A percentile compares a stretch with the other conserved stretches of the same genome.
Evolutionary conservation across 2,113 vertebrate genomes (phyloP).

Genomic region (Thamnophis sirtalis): DNA sequence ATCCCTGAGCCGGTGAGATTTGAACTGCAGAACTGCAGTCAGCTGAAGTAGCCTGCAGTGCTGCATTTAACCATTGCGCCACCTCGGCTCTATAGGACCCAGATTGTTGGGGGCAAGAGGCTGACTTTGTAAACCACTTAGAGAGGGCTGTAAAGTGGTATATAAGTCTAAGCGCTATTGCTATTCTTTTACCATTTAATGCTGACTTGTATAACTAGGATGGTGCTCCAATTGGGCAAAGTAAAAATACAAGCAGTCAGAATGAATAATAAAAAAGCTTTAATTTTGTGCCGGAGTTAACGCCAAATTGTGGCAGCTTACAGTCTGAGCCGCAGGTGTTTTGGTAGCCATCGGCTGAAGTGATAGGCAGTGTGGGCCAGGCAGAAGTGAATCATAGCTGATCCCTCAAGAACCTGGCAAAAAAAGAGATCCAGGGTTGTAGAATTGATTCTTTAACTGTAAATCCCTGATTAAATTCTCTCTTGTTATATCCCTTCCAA

Average conservation of each 20-base stretch:
- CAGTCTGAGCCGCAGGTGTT: slow-evolving; percentile 23
- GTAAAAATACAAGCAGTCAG: background rate
- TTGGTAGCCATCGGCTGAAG: slow-evolving; percentile 42
- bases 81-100: too few relatives aligned
- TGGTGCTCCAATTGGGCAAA: background rate
- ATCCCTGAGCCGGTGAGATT: too few relatives aligned
- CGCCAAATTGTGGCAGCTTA: slow-evolving; percentile 23
- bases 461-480: background rate
- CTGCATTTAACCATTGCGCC: too few relatives aligned
- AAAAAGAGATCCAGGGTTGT: background rate
- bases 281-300: background rate
- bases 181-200: background rate
- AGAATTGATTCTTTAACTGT: background rate
- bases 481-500: too few relatives aligned
- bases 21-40: too few relatives aligned
- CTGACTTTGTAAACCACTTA: too few relatives aligned
- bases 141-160: too few relatives aligned
- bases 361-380: slow-evolving; percentile 32
- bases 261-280: background rate
- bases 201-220: background rate
- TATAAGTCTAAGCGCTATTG: too few relatives aligned
- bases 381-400: slow-evolving; percentile 56
- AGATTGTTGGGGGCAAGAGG: too few relatives aligned
- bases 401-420: background rate
- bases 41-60: too few relatives aligned